Evolutionary conservation across 2,113 vertebrate genomes (phyloP).

Genomic region (Heliornis fulica): DNA sequence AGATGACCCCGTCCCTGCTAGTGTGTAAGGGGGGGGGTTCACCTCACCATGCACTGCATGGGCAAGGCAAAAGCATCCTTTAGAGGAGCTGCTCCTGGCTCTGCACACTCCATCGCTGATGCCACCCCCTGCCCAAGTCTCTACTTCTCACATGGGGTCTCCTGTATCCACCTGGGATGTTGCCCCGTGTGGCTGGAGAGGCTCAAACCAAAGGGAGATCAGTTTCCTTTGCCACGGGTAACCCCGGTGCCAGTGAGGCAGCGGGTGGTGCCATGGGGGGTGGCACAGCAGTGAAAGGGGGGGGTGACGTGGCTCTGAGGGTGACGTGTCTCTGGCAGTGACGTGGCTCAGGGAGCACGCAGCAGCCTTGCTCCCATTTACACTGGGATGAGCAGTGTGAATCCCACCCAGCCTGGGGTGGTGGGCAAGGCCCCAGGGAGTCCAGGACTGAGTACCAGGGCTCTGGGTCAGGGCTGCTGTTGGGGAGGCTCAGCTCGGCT

Average conservation of each 20-base stretch:
- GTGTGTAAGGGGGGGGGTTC: neutral
- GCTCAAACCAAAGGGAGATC: fast-evolving
- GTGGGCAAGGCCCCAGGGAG: neutral
- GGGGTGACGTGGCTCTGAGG: neutral
- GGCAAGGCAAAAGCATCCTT: too few species aligned
- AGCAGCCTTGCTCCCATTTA: fast-evolving
- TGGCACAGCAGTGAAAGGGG: neutral
- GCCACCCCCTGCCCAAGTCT: neutral
- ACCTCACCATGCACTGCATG: neutral
- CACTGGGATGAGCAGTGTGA: fast-evolving
- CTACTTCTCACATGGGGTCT: neutral
- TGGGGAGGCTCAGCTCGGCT: neutral
- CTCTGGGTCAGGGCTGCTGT: neutral
- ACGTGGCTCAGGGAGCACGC: neutral
- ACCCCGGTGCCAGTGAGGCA: fast-evolving
- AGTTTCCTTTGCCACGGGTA: neutral
- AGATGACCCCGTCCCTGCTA: too few species aligned
- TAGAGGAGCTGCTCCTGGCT: neutral
- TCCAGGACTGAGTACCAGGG: fast-evolving
- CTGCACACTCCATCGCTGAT: neutral
- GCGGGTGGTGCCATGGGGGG: fast-evolving
- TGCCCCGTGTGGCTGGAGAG: neutral
- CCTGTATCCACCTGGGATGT: neutral
- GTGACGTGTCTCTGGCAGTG: neutral
- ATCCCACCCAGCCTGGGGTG: fast-evolving